A percentile compares a stretch with the other conserved stretches of the same genome.
phyloP scores from a whole-genome alignment of 2,888 invertebrate species.

The Nasonia oneida region DNA sequence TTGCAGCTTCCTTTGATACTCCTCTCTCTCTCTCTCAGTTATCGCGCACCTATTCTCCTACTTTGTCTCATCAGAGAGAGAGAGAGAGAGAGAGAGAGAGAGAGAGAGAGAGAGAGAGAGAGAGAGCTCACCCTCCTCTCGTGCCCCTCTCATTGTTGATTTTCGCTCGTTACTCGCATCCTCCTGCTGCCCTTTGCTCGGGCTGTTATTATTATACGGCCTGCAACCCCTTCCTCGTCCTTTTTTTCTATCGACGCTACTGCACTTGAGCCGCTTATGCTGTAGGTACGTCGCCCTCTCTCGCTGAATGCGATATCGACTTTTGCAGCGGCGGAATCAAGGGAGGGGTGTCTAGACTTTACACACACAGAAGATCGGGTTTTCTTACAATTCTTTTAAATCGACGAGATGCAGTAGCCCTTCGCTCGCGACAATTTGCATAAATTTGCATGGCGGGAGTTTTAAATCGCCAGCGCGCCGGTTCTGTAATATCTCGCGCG shows the following conservation, averaged over 20 bases:
- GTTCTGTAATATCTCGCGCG: not conserved
- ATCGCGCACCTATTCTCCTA: constrained; percentile 29
- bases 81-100: too few species aligned
- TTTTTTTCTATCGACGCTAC: not conserved
- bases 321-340: not conserved
- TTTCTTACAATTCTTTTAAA: constrained; percentile 11
- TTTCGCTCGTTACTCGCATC: not conserved
- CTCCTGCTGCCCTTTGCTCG: constrained; percentile 3
- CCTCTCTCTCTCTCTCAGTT: not conserved
- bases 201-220: not conserved
- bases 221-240: not conserved
- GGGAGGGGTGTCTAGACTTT: not conserved
- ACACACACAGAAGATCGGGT: not conserved
- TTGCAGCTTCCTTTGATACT: constrained; percentile 13
- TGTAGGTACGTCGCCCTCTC: too few species aligned
- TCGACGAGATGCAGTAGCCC: not conserved
- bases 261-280: not conserved
- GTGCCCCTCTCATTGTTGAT: constrained; percentile 25
- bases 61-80: not conserved
- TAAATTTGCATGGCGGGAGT: constrained; percentile 21
- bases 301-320: constrained; percentile 7
- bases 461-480: not conserved
- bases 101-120: too few species aligned
- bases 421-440: not conserved
- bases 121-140: not conserved